These are phyloP conservation scores for Heliconius charithonia DNA, from an alignment of 2,888 invertebrate genomes.

Conservation along the genomic window DNA sequence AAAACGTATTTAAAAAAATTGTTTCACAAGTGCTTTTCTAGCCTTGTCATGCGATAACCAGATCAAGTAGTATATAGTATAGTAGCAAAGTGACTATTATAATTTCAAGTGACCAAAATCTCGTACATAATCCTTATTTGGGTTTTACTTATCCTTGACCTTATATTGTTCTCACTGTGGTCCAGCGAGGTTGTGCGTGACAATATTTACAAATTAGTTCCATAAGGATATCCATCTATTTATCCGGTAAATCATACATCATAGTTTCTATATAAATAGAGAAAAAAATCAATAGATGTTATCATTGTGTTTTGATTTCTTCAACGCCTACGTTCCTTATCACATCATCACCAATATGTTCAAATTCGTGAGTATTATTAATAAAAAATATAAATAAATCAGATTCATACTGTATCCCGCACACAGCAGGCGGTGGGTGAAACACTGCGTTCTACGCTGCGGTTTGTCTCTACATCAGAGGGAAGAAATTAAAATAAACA, in stretches of 20 bases:
- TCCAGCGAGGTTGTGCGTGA: slow-evolving; percentile 72
- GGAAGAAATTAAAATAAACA: no score
- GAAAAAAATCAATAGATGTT: slow-evolving; percentile 40
- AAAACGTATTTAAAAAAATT: neutral
- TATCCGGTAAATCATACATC: slow-evolving; percentile 63
- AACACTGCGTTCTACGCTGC: no score
- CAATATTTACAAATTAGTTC: slow-evolving; percentile 60
- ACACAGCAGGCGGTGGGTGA: no score
- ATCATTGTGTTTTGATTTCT: slow-evolving; percentile 48
- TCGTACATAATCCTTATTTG: slow-evolving; percentile 37
- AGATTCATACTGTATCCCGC: no score
- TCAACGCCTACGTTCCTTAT: slow-evolving; percentile 40
- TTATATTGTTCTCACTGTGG: slow-evolving; percentile 59
- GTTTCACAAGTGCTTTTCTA: slow-evolving; percentile 1
- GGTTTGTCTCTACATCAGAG: no score
- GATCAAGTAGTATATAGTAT: slow-evolving; percentile 33
- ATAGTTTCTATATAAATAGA: slow-evolving; percentile 55
- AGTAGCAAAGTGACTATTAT: slow-evolving; percentile 22
- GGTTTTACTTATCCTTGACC: slow-evolving; percentile 57
- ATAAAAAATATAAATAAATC: neutral
- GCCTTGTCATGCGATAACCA: slow-evolving; percentile 36
- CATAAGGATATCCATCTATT: slow-evolving; percentile 69
- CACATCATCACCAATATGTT: slow-evolving; percentile 66
- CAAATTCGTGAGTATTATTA: slow-evolving; percentile 74
- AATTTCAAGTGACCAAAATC: slow-evolving; percentile 41